phyloP scores from a whole-genome alignment of 2,113 vertebrate genomes.

The Festucalex cinctus region DNA sequence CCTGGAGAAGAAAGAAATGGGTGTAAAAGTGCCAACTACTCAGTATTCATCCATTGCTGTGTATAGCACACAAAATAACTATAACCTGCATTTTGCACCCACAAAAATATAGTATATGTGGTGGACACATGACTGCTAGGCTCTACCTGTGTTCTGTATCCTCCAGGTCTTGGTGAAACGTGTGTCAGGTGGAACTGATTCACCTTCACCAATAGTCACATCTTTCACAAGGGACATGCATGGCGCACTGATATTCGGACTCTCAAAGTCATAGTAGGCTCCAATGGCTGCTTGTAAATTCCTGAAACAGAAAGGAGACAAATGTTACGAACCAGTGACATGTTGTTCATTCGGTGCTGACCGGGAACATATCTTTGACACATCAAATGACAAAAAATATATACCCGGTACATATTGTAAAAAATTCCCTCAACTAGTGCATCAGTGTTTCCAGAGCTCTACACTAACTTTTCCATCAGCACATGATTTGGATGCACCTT shows the following conservation, averaged over 20 bases:
- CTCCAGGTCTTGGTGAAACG: constrained; percentile 98
- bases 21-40: too few relatives aligned
- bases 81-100: too few relatives aligned
- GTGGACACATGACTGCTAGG: neutral
- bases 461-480: too few relatives aligned
- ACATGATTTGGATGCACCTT: too few relatives aligned
- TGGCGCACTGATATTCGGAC: constrained; percentile 93
- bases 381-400: neutral
- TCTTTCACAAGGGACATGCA: constrained; percentile 98
- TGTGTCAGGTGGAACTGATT: constrained; percentile 94
- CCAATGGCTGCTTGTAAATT: constrained; percentile 98
- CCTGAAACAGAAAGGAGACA: constrained; percentile 66
- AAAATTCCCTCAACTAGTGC: too few relatives aligned
- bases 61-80: too few relatives aligned
- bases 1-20: too few relatives aligned
- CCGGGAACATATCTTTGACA: neutral
- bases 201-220: constrained; percentile 96
- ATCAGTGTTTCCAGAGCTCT: too few relatives aligned
- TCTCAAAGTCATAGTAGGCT: constrained; percentile 99
- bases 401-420: too few relatives aligned
- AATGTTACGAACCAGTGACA: neutral
- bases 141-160: constrained; percentile 91
- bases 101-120: neutral
- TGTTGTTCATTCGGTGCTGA: neutral
- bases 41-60: too few relatives aligned